These are phyloP conservation scores for Spheniscus mendiculus DNA, from an alignment of 2,113 vertebrate species.

Conservation along the genomic window DNA sequence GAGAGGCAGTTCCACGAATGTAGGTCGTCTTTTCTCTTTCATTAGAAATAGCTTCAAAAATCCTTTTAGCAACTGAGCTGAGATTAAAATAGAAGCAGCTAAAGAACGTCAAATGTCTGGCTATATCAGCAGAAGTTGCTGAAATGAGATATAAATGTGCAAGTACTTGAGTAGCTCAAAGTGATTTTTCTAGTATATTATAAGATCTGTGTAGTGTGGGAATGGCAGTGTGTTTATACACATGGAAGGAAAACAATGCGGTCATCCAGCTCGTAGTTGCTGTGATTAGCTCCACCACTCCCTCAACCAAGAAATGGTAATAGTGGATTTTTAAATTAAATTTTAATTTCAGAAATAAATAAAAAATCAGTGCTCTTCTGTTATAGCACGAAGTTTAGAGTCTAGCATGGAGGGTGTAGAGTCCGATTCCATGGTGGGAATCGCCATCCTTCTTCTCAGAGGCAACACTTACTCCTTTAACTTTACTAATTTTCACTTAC, in stretches of 20 bases:
- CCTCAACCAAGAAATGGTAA: not conserved
- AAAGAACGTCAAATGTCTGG: not conserved
- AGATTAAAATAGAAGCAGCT: not conserved
- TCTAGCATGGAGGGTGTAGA: not conserved
- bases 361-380: not conserved
- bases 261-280: not conserved
- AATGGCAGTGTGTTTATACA: not conserved
- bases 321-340: not conserved
- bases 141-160: not conserved
- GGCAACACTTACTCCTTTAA: not conserved
- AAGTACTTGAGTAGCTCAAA: not conserved
- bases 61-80: not conserved
- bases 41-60: not conserved
- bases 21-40: not conserved
- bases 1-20: not conserved
- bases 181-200: not conserved
- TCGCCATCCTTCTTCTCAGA: not conserved
- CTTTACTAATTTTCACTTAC: not conserved
- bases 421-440: not conserved
- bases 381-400: not conserved
- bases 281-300: not conserved
- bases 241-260: fast-evolving
- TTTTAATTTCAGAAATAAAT: not conserved
- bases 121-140: not conserved
- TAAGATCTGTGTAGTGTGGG: not conserved